A percentile compares a stretch with the other conserved stretches of the same genome.
phyloP scores from a whole-genome alignment of 2,888 invertebrate genomes.

The Diarsia dahlii region DNA sequence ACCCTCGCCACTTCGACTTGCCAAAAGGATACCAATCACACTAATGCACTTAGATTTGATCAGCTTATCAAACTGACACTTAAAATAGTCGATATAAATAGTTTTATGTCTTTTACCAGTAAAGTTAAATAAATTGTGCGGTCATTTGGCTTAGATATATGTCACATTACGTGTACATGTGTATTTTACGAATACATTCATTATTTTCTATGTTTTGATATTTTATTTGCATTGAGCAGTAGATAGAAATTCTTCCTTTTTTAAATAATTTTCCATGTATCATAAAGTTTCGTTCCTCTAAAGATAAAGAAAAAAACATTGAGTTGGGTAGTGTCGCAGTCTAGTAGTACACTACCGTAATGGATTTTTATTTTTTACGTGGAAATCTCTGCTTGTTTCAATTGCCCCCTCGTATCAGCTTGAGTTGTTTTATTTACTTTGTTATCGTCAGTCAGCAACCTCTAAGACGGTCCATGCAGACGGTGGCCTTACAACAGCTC shows the following conservation, averaged over 20 bases:
- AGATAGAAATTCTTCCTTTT: conserved; percentile 21
- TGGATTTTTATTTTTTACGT: background rate
- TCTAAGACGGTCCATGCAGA: no score
- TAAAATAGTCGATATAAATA: conserved; percentile 56
- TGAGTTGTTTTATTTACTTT: no score
- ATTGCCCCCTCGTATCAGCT: no score
- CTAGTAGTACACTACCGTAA: background rate
- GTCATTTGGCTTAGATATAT: conserved; percentile 51
- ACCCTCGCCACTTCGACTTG: conserved; percentile 66
- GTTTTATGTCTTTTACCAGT: conserved; percentile 39
- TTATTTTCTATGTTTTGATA: conserved; percentile 59
- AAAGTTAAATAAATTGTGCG: conserved; percentile 41
- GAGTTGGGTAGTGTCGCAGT: background rate
- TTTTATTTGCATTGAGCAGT: conserved; percentile 63
- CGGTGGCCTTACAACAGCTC: no score
- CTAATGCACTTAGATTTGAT: conserved; percentile 44
- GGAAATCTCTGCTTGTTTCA: background rate
- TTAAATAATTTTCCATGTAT: background rate
- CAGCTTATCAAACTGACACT: conserved; percentile 54
- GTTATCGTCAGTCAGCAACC: no score
- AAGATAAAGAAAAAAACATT: background rate
- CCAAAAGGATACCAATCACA: conserved; percentile 71
- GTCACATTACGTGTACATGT: conserved; percentile 41
- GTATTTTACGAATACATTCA: conserved; percentile 66
- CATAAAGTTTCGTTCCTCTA: background rate